Evolutionary conservation across 2,888 invertebrate species (phyloP).

Genomic region (Drosophila helvetica): DNA sequence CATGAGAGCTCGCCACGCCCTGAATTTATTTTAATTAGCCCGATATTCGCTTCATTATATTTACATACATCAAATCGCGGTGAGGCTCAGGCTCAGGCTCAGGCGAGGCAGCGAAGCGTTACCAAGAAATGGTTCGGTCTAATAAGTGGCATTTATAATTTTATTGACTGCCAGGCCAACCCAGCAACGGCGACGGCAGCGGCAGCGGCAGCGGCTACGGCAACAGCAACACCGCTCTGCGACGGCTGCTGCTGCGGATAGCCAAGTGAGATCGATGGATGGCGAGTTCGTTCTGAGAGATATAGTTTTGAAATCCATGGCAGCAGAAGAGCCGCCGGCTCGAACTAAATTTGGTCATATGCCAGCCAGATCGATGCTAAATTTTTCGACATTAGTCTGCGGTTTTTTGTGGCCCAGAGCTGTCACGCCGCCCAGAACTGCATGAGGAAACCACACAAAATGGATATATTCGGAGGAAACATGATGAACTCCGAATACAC

Average conservation of each 20-base stretch:
- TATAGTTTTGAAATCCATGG: slow-evolving; percentile 61
- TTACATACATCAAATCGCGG: slow-evolving; percentile 42
- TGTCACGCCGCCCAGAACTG: slow-evolving; percentile 74
- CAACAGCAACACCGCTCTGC: not conserved
- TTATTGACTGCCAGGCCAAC: slow-evolving; percentile 64
- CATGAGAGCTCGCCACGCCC: slow-evolving; percentile 67
- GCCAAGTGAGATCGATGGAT: slow-evolving; percentile 37
- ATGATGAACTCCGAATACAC: not conserved
- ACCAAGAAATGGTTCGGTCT: slow-evolving; percentile 60
- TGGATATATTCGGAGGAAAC: not conserved
- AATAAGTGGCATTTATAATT: slow-evolving; percentile 74
- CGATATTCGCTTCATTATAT: slow-evolving; percentile 62
- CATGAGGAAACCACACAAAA: slow-evolving; percentile 25
- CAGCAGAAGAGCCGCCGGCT: slow-evolving; percentile 67
- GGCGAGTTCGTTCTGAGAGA: slow-evolving; percentile 64
- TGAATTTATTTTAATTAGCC: slow-evolving; percentile 69
- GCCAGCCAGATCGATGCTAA: slow-evolving; percentile 45
- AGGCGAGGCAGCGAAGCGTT: slow-evolving; percentile 50
- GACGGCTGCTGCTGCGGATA: slow-evolving; percentile 7
- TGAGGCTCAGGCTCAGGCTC: not conserved
- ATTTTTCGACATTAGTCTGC: slow-evolving; percentile 76
- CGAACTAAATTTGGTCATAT: slow-evolving; percentile 50
- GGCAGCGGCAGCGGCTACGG: not conserved
- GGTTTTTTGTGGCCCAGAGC: slow-evolving; percentile 75
- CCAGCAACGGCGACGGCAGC: slow-evolving; percentile 14